Base-by-base conservation (phyloP, 35 echinoderm and acorn worm species). In the Ptychodera flava region DNA sequence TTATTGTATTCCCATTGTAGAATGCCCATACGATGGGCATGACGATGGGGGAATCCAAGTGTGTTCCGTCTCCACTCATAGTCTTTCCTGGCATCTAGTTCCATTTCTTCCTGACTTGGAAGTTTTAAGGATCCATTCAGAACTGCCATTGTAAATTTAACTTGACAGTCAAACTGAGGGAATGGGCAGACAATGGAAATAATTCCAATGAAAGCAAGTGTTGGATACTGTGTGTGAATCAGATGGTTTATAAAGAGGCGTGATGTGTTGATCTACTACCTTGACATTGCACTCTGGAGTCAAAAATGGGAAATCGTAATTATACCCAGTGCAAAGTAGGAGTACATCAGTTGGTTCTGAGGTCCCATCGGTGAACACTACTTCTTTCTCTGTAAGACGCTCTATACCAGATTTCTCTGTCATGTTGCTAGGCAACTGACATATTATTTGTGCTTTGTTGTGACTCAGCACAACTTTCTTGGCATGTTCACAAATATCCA, bases 291-390 rank as follows among this genome's bases (percentile, higher is more conserved):
- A 94, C 30, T 97, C 90, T 31, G 89, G 75, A 28, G 79, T 85
- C 76, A 97, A 78, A 78, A 97, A 97, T 15, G 89, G 87, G 35
- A 94, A 93, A 31, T 76, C 53, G 78, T 86, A 97, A 1, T 94
- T 28, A 79, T 94, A 97, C 1, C 95, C 95, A n/a, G 95, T 94
- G 38, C 95, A 94, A 31, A 90, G 89, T 32, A 97, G 80, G 36
- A 97, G 85, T 16, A 35, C 87, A 82, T 97, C 95, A 29, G 89
- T 87, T 35, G 83, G 12, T 0, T 33, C 84, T 53, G 52, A 81
- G 16, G 16, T 76, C 1, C 88, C 95, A 90, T 97, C 90, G 0
- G 79, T 30, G 34, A 94, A 91, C 32, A 82, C 78, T 16, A 92
- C 84, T 52, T 80, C 33, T 29, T 91, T 87, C 15, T 37, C 38